Evolutionary conservation across 2,113 vertebrate genomes (phyloP).

Genomic region (Xenus cinereus): DNA sequence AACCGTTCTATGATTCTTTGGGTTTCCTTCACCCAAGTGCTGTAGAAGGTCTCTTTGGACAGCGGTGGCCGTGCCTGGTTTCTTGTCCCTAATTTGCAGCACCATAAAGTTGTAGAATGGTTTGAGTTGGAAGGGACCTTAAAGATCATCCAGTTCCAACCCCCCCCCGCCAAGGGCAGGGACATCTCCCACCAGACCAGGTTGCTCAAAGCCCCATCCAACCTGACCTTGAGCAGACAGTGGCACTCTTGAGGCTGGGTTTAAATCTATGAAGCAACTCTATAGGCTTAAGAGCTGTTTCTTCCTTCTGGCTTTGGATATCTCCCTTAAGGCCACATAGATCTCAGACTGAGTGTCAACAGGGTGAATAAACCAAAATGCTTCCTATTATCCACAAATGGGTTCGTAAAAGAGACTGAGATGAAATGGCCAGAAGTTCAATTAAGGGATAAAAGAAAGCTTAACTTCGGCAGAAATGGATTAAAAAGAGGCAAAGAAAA

Average conservation of each 20-base stretch:
- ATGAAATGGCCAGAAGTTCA: conserved; percentile 33
- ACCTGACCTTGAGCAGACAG: neutral
- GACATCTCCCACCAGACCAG: neutral
- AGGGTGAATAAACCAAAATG: conserved; percentile 37
- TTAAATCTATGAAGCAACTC: neutral
- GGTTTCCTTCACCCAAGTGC: neutral
- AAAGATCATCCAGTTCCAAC: neutral
- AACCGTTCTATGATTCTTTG: neutral
- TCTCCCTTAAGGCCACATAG: neutral
- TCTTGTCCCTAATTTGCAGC: neutral
- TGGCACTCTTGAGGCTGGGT: neutral
- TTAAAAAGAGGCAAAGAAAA: conserved; percentile 40
- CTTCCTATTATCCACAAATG: neutral
- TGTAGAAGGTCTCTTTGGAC: neutral
- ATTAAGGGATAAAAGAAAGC: conserved; percentile 30
- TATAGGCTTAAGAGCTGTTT: neutral
- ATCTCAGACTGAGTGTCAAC: neutral
- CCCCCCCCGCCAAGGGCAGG: neutral
- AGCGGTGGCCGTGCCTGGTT: neutral
- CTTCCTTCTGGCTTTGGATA: neutral
- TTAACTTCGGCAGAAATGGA: conserved; percentile 11
- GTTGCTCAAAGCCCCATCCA: neutral
- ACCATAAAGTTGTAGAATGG: neutral
- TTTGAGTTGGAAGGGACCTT: neutral
- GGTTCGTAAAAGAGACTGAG: neutral